Percentiles rank a stretch among this genome's conserved stretches.
Evolutionary conservation across 2,113 vertebrate species (phyloP).

Genomic region (Corythornis cristatus): DNA sequence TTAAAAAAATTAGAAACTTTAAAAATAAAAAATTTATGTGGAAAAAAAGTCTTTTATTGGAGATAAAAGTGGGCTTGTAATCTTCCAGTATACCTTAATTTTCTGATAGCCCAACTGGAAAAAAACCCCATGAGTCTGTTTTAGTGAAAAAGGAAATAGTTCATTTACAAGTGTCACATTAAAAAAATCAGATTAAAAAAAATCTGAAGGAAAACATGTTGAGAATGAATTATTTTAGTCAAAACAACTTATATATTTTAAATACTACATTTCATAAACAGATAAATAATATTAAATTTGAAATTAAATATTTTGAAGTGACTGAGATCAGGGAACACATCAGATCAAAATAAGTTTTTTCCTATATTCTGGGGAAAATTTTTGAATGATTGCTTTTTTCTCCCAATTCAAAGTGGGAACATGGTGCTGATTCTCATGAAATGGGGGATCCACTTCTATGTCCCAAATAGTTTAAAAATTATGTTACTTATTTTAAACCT

Average conservation of each 20-base stretch:
- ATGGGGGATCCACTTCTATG: neutral
- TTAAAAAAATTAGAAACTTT: neutral
- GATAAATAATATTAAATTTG: neutral
- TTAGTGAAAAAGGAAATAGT: neutral
- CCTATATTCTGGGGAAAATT: neutral
- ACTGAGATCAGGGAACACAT: neutral
- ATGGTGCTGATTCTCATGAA: neutral
- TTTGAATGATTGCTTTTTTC: neutral
- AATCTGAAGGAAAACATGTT: neutral
- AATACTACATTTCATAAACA: neutral
- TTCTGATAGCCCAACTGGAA: neutral
- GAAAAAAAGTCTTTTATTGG: neutral
- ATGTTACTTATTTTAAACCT: neutral
- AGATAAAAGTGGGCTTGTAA: neutral
- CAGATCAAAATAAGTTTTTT: neutral
- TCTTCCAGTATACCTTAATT: neutral
- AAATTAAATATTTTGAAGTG: neutral
- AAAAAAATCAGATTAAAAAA: neutral
- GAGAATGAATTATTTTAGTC: neutral
- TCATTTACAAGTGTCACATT: neutral
- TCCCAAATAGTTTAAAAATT: neutral
- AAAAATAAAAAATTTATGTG: neutral
- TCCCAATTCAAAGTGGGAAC: neutral
- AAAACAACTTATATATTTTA: neutral
- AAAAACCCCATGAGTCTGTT: accelerated